Evolutionary conservation across 2,888 invertebrate species (phyloP).

Genomic region (Eutolmus rufibarbis): DNA sequence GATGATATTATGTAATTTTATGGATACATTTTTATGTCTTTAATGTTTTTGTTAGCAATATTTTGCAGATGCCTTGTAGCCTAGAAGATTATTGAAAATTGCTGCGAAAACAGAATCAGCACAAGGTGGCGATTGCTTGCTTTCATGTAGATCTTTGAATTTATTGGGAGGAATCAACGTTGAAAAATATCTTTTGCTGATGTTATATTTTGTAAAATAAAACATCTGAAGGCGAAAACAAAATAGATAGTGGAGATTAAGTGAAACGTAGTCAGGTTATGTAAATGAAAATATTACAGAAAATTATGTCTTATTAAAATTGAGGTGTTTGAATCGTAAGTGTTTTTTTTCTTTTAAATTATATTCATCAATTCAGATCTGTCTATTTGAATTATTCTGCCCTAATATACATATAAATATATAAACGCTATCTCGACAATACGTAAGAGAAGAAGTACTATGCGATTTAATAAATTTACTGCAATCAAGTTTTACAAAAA

Average conservation of each 20-base stretch:
- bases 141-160: neutral
- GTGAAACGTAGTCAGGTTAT: neutral
- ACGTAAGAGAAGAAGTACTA: too few relatives aligned
- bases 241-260: neutral
- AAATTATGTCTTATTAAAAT: too few relatives aligned
- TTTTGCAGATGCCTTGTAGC: neutral
- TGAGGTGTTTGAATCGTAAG: too few relatives aligned
- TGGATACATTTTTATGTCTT: neutral
- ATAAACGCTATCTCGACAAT: too few relatives aligned
- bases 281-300: too few relatives aligned
- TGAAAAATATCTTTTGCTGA: neutral
- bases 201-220: neutral
- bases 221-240: neutral
- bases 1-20: constrained; percentile 14
- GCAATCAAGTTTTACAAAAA: too few relatives aligned
- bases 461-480: too few relatives aligned
- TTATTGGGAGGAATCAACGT: neutral
- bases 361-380: too few relatives aligned
- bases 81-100: neutral
- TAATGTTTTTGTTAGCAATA: neutral
- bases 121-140: neutral
- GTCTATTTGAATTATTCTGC: too few relatives aligned
- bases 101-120: neutral
- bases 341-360: too few relatives aligned
- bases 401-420: too few relatives aligned